These are phyloP conservation scores for Lepidurus arcticus DNA, from an alignment of 1,140 invertebrate species.

Conservation along the genomic window DNA sequence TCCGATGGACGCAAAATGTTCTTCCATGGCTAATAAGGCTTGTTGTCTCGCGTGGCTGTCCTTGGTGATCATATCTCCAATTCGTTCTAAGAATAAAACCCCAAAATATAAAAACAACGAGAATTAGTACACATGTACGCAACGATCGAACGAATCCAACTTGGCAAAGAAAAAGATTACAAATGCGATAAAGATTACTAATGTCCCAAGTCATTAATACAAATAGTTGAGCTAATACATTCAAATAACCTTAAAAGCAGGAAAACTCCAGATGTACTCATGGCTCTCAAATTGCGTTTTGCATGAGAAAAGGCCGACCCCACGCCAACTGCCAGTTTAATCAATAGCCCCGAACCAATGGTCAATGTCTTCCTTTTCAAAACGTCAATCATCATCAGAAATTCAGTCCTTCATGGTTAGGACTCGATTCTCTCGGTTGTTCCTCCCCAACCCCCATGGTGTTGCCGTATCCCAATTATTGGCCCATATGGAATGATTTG, in stretches of 20 bases:
- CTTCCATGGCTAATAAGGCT: constrained; percentile 3
- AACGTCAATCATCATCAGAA: constrained; percentile 3
- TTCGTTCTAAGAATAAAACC: not conserved
- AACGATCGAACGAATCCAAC: too few species aligned
- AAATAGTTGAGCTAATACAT: too few species aligned
- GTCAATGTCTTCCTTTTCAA: constrained; percentile 9
- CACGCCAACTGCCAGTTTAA: not conserved
- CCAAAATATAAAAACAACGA: not conserved
- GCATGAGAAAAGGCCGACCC: not conserved
- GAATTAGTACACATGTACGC: too few species aligned
- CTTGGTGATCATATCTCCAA: not conserved
- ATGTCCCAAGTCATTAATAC: too few species aligned
- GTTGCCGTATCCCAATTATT: constrained; percentile 8
- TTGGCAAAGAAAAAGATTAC: too few species aligned
- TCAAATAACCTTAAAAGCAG: too few species aligned
- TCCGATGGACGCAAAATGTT: not conserved
- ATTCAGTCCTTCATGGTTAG: not conserved
- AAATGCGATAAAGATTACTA: too few species aligned
- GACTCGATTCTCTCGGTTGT: not conserved
- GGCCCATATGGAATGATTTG: constrained; percentile 9
- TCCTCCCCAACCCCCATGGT: not conserved
- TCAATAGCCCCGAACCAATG: constrained; percentile 1
- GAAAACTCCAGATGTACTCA: too few species aligned
- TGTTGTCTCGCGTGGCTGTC: not conserved
- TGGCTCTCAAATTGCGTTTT: too few species aligned